These are phyloP conservation scores for Idaea biselata DNA, from an alignment of 2,888 invertebrate genomes.

Conservation along the genomic window DNA sequence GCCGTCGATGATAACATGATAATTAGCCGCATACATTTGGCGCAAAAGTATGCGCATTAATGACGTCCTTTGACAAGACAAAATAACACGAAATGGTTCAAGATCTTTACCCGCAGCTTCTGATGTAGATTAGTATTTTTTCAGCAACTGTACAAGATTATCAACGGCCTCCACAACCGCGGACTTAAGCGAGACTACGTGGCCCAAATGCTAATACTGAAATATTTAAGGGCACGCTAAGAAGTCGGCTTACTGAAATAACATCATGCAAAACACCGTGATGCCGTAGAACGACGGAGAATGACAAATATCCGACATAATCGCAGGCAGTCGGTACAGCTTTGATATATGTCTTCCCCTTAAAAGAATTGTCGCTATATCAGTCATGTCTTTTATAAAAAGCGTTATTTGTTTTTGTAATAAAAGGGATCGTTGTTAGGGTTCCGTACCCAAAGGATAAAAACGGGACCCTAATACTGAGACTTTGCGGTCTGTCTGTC, in stretches of 20 bases:
- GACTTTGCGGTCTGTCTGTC: no score
- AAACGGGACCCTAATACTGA: no score
- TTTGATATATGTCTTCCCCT: constrained; percentile 33
- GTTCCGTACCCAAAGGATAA: no score
- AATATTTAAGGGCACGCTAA: constrained; percentile 1
- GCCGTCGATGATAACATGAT: no score
- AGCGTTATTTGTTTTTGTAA: constrained; percentile 34
- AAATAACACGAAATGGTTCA: neutral
- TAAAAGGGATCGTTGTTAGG: constrained; percentile 39
- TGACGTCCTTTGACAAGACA: no score
- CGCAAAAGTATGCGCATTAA: no score
- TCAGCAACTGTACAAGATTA: neutral
- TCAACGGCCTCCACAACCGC: neutral
- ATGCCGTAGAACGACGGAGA: constrained; percentile 3
- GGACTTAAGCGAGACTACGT: neutral
- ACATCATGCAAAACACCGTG: neutral
- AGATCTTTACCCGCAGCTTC: neutral
- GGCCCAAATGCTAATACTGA: neutral
- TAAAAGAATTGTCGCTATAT: constrained; percentile 38
- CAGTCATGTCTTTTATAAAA: constrained; percentile 29
- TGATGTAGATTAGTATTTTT: neutral
- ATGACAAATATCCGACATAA: constrained; percentile 36
- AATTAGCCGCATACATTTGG: no score
- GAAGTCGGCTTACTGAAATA: neutral
- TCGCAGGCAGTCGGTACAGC: constrained; percentile 23